phyloP scores from a whole-genome alignment of 2,888 invertebrate species.

The Maniola hyperantus region DNA sequence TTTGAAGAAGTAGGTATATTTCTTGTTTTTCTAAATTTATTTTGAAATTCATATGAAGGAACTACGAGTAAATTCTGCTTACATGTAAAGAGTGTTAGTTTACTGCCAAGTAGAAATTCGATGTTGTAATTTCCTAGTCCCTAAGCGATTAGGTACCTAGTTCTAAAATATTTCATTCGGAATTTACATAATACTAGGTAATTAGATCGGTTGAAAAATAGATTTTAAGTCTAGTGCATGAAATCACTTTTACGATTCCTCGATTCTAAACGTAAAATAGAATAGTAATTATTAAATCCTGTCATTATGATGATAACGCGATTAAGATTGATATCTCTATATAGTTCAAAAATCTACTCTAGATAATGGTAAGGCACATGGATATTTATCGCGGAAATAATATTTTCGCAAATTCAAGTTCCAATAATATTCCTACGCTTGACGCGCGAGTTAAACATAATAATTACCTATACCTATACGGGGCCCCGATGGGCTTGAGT shows the following conservation, averaged over 20 bases:
- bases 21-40: neutral
- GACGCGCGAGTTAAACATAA: too few species aligned
- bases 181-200: constrained; percentile 51
- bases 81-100: constrained; percentile 64
- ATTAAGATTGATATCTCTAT: constrained; percentile 7
- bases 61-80: neutral
- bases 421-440: neutral
- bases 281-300: constrained; percentile 29
- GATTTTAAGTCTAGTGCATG: constrained; percentile 58
- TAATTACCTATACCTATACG: too few species aligned
- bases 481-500: too few species aligned
- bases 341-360: constrained; percentile 6
- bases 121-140: constrained; percentile 74
- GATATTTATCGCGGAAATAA: neutral
- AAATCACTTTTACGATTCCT: constrained; percentile 62
- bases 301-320: constrained; percentile 1
- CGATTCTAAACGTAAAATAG: constrained; percentile 38
- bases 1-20: neutral
- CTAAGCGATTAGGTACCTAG: constrained; percentile 61
- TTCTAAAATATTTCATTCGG: constrained; percentile 54
- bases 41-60: neutral
- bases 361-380: neutral
- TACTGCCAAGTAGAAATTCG: constrained; percentile 79
- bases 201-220: constrained; percentile 49
- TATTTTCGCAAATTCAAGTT: neutral